Base-by-base conservation (phyloP, 2,113 vertebrate species). In the Sapayoa aenigma region DNA sequence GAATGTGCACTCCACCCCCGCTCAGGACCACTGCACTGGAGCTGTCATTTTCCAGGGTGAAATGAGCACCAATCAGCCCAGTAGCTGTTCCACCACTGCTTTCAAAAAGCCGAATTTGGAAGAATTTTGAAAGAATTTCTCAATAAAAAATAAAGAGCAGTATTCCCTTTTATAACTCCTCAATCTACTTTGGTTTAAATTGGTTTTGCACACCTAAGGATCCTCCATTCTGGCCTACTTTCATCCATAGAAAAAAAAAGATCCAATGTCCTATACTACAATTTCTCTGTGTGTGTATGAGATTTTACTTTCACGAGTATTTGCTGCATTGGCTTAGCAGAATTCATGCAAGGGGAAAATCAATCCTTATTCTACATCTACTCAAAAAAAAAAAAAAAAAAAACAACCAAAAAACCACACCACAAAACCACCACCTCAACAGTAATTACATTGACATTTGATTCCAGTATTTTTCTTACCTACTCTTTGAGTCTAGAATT, bases 401-500 rank as follows among this genome's bases (percentile, higher is more conserved):
- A 13, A 17, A 46, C 44, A 46, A 17, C 12, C 18, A 46, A 20
- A 46, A 46, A 46, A 17, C 44, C 44, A 44, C 44, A 71, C 16
- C 3, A 24, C 33, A 66, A 50, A 59, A 5, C 0, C 2, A 33
- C 3, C 3, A 8, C 5, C 8, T 47, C 12, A 68, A n/a, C 2
- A 63, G 14, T 27, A 63, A 35, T 39, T 55, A 22, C 33, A 58
- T 2, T 56, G 60, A 4, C 17, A 33, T 75, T 71, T n/a, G 23
- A 82, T n/a, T 75, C 31, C 12, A 33, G 18, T 46, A 24, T 37
- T 79, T 59, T 59, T n/a, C n/a, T 68, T 41, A 27, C 23, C 19
- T 86, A 58, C 37, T 49, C 7, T 68, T 49, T 49, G 24, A 90
- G 25, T 25, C 42, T 14, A 27, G 21, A 72, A 63, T 58, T 90